These are phyloP conservation scores for Hemiscyllium ocellatum DNA, from an alignment of 2,113 vertebrate species.

Conservation along the genomic window DNA sequence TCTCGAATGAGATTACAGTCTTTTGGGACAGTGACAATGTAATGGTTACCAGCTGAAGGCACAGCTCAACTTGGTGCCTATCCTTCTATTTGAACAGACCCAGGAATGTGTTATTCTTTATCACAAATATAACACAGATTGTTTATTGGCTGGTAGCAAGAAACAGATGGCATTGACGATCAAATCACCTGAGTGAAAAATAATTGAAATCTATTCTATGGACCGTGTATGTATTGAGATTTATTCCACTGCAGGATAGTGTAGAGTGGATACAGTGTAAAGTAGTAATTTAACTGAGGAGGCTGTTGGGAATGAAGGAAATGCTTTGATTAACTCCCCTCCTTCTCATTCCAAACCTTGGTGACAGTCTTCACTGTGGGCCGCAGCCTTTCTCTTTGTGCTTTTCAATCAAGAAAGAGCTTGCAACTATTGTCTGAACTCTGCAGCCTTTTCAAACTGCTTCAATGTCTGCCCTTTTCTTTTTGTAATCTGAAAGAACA, in stretches of 20 bases:
- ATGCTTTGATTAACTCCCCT: not conserved
- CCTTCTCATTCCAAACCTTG: not conserved
- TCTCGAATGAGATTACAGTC: no score
- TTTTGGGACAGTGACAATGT: no score
- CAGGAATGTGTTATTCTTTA: not conserved
- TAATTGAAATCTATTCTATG: not conserved
- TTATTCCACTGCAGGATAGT: not conserved
- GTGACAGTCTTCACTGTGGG: not conserved
- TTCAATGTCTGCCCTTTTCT: not conserved
- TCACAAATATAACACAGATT: not conserved
- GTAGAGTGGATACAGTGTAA: not conserved
- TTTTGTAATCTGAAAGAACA: not conserved
- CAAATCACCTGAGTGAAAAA: not conserved
- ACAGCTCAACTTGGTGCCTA: not conserved
- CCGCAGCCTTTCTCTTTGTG: not conserved
- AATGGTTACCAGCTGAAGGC: not conserved
- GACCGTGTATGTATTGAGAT: not conserved
- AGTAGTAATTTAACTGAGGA: not conserved
- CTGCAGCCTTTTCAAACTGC: not conserved
- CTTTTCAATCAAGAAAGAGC: not conserved
- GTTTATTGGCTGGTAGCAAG: not conserved
- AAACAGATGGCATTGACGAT: not conserved
- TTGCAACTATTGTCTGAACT: no score
- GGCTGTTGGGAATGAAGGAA: not conserved
- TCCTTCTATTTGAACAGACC: not conserved